Base-by-base conservation (phyloP, 2,888 invertebrate genomes). In the Tanytarsus gracilentus region DNA sequence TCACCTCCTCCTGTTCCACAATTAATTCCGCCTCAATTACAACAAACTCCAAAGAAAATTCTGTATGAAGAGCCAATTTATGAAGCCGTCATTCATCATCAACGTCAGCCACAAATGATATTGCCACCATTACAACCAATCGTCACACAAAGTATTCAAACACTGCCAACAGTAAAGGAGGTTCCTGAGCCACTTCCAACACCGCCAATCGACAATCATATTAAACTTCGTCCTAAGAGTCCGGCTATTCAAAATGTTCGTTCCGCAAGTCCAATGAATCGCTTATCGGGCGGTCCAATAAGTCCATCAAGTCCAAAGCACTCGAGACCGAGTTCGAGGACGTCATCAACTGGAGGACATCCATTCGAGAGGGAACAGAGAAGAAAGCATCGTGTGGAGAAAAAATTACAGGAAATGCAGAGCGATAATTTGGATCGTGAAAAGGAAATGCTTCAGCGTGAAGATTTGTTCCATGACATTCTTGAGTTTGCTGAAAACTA, bases 401-500 rank as follows among this genome's bases (percentile, higher is more conserved):
- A 88, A 60, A 88, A 91, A 67, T 76, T 93, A 8, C 85, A 87
- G 67, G 91, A 92, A 72, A 78, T 91, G 70, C 84, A 76, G 71
- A 64, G 74, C 40, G 69, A 67, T 66, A 66, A 67, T 55, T 65
- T 67, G 4, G 73, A 74, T 69, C 72, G 40, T 21, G 70, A 71
- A 64, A 73, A 70, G 48, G 71, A 72, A 53, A 65, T 68, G 27
- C 63, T 68, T 29, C 69, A 66, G 11, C 74, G 79, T 18, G 81
- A 82, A 52, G 83, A 83, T 65, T 72, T 78, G 5, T 79, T 83
- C 66, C 88, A 86, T 69, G 92, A 94, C 69, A 86, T 96, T 70
- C 77, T 90, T 0, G 93, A 95, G 69, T 96, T 92, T 74, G 96
- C 95, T n/a, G 90, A 93, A 68, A 84, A 87, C 63, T 89, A 88